phyloP scores from a whole-genome alignment of 2,113 vertebrate genomes.

The Alces alces region DNA sequence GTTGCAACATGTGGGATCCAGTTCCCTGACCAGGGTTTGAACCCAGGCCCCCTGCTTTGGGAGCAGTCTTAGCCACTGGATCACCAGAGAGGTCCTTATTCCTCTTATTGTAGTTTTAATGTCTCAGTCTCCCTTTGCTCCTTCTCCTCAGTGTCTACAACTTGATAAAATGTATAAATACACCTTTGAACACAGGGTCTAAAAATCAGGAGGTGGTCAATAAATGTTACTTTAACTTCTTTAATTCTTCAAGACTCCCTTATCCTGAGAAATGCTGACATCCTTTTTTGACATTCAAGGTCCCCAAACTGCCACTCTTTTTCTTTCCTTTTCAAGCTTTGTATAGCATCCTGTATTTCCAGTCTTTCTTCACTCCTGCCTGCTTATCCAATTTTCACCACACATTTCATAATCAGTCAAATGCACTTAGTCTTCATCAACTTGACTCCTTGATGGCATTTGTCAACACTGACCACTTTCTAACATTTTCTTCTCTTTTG shows the following conservation, averaged over 20 bases:
- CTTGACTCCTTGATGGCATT: not conserved
- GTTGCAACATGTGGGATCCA: not conserved
- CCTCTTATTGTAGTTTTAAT: not conserved
- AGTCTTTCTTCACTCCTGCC: not conserved
- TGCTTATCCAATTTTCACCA: not conserved
- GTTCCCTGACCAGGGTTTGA: not conserved
- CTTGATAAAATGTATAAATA: too few relatives aligned
- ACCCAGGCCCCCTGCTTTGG: not conserved
- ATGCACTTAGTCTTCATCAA: not conserved
- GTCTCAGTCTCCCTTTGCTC: not conserved
- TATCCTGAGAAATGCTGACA: not conserved
- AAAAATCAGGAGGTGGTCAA: not conserved
- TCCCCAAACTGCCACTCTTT: not conserved
- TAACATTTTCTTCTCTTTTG: not conserved
- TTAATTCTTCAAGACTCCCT: not conserved
- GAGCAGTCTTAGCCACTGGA: not conserved
- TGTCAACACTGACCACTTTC: not conserved
- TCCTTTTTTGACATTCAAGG: not conserved
- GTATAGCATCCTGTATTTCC: not conserved
- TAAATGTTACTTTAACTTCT: not conserved
- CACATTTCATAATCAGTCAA: not conserved
- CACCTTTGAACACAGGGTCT: not conserved
- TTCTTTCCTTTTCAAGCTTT: not conserved
- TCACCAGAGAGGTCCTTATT: not conserved
- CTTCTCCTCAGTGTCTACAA: not conserved